Evolutionary conservation across 2,888 invertebrate species (phyloP).

Genomic region (Rambutsinella grinnellia): DNA sequence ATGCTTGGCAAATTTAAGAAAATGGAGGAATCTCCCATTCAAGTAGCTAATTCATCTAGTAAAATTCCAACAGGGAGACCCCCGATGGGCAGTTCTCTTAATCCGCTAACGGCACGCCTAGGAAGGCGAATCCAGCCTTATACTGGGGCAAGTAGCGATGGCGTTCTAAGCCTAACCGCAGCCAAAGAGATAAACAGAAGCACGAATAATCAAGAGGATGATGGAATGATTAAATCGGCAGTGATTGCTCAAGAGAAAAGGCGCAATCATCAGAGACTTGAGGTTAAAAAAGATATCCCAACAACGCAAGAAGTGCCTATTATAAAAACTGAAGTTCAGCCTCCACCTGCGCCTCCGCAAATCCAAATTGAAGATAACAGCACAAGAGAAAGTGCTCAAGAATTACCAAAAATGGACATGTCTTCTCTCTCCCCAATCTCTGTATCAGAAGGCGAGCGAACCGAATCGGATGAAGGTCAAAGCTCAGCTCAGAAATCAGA

Average conservation of each 20-base stretch:
- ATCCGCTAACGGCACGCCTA: constrained; percentile 5
- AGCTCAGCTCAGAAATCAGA: constrained; percentile 12
- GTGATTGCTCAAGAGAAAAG: constrained; percentile 44
- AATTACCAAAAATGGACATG: constrained; percentile 16
- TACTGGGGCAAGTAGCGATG: constrained; percentile 66
- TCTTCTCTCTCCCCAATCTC: constrained; percentile 22
- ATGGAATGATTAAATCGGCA: constrained; percentile 25
- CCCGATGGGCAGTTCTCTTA: constrained; percentile 20
- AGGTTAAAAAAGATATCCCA: constrained; percentile 11
- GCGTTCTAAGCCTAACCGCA: constrained; percentile 60
- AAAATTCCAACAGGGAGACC: constrained; percentile 60
- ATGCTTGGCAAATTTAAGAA: constrained; percentile 84
- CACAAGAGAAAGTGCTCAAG: background rate
- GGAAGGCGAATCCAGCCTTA: constrained; percentile 66
- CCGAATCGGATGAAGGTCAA: constrained; percentile 5
- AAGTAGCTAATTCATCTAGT: constrained; percentile 65
- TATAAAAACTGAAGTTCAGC: background rate
- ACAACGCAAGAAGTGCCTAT: constrained; percentile 1
- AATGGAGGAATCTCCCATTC: constrained; percentile 66
- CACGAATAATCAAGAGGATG: constrained; percentile 9
- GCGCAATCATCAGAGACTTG: constrained; percentile 13
- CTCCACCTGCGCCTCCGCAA: constrained; percentile 11
- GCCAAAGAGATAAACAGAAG: constrained; percentile 23
- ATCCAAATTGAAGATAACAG: constrained; percentile 11
- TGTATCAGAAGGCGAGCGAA: constrained; percentile 18